Conservation (phyloP, 2,113 vertebrate species). For the Lophura nycthemera region DNA sequence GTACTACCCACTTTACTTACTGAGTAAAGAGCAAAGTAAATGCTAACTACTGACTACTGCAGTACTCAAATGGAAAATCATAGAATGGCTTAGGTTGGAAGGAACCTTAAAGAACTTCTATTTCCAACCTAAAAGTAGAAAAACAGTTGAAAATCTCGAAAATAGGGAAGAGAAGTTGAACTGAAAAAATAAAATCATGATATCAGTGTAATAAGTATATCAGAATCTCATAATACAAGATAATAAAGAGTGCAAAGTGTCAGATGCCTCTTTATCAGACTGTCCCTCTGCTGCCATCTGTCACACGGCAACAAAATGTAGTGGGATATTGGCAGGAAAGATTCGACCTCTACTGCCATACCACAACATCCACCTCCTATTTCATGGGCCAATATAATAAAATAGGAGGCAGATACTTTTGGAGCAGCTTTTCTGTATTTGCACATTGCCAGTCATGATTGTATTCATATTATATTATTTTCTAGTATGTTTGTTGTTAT, state of each 20-base stretch:
- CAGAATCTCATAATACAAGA: background rate
- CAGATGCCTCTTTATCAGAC: too few species aligned
- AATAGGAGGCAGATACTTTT: too few species aligned
- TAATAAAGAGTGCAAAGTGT: rapidly evolving
- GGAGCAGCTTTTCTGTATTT: background rate
- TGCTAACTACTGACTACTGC: background rate
- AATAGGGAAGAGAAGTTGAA: background rate
- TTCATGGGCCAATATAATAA: too few species aligned
- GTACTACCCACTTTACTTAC: too few species aligned
- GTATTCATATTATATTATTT: background rate
- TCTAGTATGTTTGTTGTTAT: background rate
- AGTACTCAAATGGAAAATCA: background rate
- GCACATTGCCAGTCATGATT: background rate
- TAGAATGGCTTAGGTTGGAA: too few species aligned
- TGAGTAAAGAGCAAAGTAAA: background rate
- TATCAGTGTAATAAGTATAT: background rate
- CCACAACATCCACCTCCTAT: too few species aligned
- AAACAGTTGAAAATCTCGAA: background rate
- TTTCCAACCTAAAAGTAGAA: background rate
- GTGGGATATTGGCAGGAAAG: too few species aligned
- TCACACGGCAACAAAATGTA: too few species aligned
- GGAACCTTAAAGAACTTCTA: too few species aligned
- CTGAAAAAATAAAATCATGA: background rate
- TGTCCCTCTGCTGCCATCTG: too few species aligned
- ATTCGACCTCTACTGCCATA: too few species aligned